phyloP scores from a whole-genome alignment of 2,797 vertebrate species.

The Sciaenops ocellatus region DNA sequence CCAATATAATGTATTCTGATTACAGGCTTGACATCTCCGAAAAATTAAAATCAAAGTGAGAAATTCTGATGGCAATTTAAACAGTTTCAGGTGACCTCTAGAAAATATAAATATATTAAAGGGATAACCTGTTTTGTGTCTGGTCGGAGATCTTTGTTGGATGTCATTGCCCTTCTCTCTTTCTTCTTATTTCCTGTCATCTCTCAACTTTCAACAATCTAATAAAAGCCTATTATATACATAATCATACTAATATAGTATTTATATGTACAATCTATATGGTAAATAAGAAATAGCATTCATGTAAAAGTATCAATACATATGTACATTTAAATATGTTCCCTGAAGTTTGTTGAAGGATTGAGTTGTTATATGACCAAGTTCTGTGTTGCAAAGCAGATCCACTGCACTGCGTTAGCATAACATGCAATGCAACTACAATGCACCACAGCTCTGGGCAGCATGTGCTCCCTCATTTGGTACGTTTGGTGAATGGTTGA shows the following conservation, averaged over 20 bases:
- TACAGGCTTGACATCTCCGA: background rate
- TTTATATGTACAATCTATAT: background rate
- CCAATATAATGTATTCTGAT: background rate
- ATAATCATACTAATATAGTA: background rate
- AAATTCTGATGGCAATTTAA: background rate
- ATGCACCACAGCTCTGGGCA: conserved; percentile 90
- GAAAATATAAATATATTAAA: background rate
- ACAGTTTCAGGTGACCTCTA: background rate
- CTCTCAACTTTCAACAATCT: background rate
- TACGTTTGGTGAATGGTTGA: background rate
- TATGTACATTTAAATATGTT: background rate
- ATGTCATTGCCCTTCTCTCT: background rate
- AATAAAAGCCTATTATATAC: background rate
- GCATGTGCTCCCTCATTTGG: background rate
- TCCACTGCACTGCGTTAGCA: conserved; percentile 87
- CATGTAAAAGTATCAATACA: background rate
- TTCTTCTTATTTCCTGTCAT: background rate
- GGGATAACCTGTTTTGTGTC: background rate
- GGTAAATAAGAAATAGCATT: background rate
- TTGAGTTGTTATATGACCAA: conserved; percentile 51
- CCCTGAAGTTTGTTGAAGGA: background rate
- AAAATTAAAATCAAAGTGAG: background rate
- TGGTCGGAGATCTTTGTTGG: background rate
- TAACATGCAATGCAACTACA: conserved; percentile 99
- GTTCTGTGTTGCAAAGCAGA: conserved; percentile 89